A percentile compares a stretch with the other conserved stretches of the same genome.
phyloP scores from a whole-genome alignment of 2,888 invertebrate genomes.

The Diplolepis rosae region DNA sequence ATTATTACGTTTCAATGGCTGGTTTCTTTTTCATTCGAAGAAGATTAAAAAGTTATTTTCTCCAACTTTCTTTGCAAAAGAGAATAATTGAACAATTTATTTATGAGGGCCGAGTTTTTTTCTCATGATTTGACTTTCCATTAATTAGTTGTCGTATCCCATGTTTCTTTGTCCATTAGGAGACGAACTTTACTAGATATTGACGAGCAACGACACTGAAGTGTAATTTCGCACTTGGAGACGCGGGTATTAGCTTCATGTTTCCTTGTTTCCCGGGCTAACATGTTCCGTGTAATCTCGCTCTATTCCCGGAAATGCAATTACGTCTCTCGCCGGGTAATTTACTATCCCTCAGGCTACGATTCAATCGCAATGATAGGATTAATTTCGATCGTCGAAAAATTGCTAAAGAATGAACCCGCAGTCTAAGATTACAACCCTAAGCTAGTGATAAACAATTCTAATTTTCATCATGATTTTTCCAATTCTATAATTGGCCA shows the following conservation, averaged over 20 bases:
- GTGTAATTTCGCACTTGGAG: slow-evolving; percentile 20
- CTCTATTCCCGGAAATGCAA: slow-evolving; percentile 43
- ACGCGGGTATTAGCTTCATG: slow-evolving; percentile 28
- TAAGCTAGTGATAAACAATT: background rate
- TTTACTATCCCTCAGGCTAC: slow-evolving; percentile 33
- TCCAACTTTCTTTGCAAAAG: too few relatives aligned
- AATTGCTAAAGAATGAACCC: slow-evolving; percentile 25
- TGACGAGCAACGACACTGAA: background rate
- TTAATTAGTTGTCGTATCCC: background rate
- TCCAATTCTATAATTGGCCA: too few relatives aligned
- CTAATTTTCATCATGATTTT: background rate
- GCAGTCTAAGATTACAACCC: background rate
- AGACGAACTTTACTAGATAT: background rate
- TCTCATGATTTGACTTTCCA: background rate
- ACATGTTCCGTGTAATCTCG: slow-evolving; percentile 47
- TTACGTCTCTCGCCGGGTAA: slow-evolving; percentile 38
- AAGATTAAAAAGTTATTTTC: too few relatives aligned
- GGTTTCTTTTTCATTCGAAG: too few relatives aligned
- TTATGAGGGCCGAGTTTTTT: too few relatives aligned
- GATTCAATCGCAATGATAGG: slow-evolving; percentile 48
- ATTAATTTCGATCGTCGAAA: slow-evolving; percentile 31
- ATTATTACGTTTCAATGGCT: too few relatives aligned
- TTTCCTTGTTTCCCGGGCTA: slow-evolving; percentile 44
- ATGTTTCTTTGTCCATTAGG: background rate
- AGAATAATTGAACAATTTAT: too few relatives aligned